Evolutionary conservation across 1,140 invertebrate genomes (phyloP), one percentile per base, ranked within the genome.

Genomic region (Cydia splendana): DNA sequence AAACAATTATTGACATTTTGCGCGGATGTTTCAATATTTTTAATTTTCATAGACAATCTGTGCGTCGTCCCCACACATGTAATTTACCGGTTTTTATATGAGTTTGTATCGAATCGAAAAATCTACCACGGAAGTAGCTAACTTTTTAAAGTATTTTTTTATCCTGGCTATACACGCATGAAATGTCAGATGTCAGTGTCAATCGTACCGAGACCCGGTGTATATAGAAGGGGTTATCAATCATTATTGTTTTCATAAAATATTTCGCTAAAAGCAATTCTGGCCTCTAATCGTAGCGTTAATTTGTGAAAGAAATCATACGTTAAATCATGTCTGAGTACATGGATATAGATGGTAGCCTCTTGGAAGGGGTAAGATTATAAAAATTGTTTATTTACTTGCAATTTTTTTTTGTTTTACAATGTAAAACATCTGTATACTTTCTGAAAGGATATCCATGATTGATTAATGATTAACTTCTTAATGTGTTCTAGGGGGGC

Each of bases 401-500:
- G 45, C 45, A 10, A 6, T 18, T 7, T 18, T 18, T 53, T 53
- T 12, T 53, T 15, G 15, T 15, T 15, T 53, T 53, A 3, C 0
- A 15, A 53, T 4, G 51, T 53, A 6, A n/a, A 53, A 18, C 51
- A 53, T 53, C 15, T n/a, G 51, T 53, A 6, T 53, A 53, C 51
- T 53, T 53, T 7, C 51, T 53, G 15, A 53, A 18, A 18, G 1
- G 12, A 15, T 51, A 51, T 42, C 7, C 38, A 15, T 15, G 15
- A 51, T 15, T 53, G n/a, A 53, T 53, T n/a, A 15, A 18, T 53
- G n/a, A 53, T 53, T n/a, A 15, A 18, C n/a, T 53, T 6, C n/a
- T 82, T 77, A 89, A 48, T 48, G 13, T 48, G 45, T 90, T 86
- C 67, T 85, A 98, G 97, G 98, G 98, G 76, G 98, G 98, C 1